A percentile compares a stretch with the other conserved stretches of the same genome.
phyloP scores from a whole-genome alignment of 2,797 vertebrate species.

The Tachyglossus aculeatus region DNA sequence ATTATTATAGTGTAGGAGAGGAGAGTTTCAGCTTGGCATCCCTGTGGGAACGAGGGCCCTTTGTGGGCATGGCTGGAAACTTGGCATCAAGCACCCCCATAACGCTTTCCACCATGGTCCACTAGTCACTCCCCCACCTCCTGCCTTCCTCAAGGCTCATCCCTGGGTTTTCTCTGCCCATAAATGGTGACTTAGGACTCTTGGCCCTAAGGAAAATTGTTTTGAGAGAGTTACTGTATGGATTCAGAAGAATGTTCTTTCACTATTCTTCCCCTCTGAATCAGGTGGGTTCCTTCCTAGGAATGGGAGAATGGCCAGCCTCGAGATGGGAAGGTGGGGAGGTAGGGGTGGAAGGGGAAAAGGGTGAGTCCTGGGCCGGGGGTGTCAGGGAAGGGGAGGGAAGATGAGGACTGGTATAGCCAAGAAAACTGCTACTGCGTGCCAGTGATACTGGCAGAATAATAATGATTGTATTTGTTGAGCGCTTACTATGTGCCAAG shows the following conservation, averaged over 20 bases:
- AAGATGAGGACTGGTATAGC: no score
- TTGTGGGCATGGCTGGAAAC: constrained; percentile 19
- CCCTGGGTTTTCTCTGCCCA: background rate
- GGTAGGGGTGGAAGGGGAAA: no score
- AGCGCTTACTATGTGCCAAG: no score
- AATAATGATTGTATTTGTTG: no score
- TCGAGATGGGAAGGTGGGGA: no score
- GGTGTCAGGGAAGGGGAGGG: no score
- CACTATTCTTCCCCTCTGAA: constrained; percentile 5
- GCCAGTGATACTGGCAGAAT: no score
- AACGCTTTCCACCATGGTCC: constrained; percentile 31
- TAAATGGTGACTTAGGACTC: constrained; percentile 19
- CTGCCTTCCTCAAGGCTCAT: constrained; percentile 23
- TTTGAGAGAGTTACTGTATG: background rate
- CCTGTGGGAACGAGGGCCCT: constrained; percentile 1
- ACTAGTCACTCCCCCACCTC: background rate
- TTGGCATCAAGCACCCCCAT: constrained; percentile 42
- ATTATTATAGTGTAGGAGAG: no score
- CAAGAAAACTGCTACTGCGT: no score
- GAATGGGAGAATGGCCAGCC: no score
- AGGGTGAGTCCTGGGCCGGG: no score
- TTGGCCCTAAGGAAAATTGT: constrained; percentile 8
- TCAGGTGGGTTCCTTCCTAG: constrained; percentile 12
- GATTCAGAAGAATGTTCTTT: background rate
- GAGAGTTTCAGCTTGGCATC: constrained; percentile 35